These are phyloP conservation scores for crab-eating macaque (Macaca fascicularis) DNA, from an alignment of 2,113 vertebrate species.

Conservation along the genomic window DNA sequence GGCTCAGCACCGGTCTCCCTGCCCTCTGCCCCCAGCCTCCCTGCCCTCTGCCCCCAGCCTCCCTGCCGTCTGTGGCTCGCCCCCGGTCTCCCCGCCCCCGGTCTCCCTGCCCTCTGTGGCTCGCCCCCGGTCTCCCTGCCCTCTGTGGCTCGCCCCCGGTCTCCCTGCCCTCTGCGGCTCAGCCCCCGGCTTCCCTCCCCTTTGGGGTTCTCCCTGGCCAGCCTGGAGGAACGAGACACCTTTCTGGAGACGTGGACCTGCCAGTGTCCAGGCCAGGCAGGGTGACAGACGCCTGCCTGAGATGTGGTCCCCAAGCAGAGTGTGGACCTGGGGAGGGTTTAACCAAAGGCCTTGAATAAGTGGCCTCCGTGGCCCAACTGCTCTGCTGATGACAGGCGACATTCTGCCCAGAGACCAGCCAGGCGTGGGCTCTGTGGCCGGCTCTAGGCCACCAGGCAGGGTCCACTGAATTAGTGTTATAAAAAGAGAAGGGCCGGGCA, in stretches of 20 bases:
- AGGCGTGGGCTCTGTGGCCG: background rate
- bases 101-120: too few species aligned
- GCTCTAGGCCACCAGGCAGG: background rate
- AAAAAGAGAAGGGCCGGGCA: background rate
- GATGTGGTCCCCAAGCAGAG: background rate
- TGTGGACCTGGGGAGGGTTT: background rate
- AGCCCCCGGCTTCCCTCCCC: too few species aligned
- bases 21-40: too few species aligned
- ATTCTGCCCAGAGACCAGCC: background rate
- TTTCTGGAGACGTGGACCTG: background rate
- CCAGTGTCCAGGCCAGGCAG: background rate
- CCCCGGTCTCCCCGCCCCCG: too few species aligned
- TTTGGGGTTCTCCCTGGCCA: background rate
- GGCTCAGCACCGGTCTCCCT: too few species aligned
- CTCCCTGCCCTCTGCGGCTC: too few species aligned
- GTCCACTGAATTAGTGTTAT: background rate
- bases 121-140: too few species aligned
- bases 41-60: too few species aligned
- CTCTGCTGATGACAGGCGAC: background rate
- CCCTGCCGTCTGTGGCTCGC: too few species aligned
- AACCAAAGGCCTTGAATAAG: background rate
- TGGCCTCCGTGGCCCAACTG: background rate
- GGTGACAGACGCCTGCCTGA: background rate
- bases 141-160: too few species aligned
- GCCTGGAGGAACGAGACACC: background rate